Percentiles rank a stretch among this genome's conserved stretches.
Evolutionary conservation across 1,140 invertebrate species (phyloP).

Genomic region (Drosophila albomicans): DNA sequence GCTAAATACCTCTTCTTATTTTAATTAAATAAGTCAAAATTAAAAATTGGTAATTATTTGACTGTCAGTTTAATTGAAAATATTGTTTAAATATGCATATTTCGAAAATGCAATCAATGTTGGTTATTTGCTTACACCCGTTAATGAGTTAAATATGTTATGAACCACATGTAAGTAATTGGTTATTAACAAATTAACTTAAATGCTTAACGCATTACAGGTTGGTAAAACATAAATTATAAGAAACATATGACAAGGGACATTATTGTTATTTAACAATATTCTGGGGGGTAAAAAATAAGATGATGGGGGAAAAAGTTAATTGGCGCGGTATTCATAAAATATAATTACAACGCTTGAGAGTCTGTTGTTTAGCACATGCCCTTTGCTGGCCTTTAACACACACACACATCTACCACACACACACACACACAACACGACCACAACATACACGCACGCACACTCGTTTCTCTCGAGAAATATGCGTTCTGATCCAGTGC

Average conservation of each 20-base stretch:
- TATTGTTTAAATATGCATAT: neutral
- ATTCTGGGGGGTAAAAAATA: too few relatives aligned
- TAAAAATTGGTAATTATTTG: too few relatives aligned
- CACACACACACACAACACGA: too few relatives aligned
- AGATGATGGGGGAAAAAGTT: neutral
- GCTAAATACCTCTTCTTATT: too few relatives aligned
- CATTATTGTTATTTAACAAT: neutral
- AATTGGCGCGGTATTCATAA: neutral
- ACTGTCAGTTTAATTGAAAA: too few relatives aligned
- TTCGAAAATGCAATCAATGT: neutral
- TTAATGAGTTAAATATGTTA: neutral
- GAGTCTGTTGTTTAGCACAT: conserved; percentile 15
- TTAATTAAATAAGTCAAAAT: too few relatives aligned
- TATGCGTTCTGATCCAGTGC: conserved; percentile 57
- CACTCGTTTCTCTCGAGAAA: conserved; percentile 9
- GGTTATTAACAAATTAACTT: neutral
- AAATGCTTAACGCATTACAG: neutral
- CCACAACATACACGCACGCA: too few relatives aligned
- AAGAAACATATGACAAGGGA: neutral
- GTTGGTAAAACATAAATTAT: too few relatives aligned
- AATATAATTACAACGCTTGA: conserved; percentile 32
- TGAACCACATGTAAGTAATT: conserved; percentile 5
- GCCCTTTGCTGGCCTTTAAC: neutral
- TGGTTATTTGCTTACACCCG: neutral
- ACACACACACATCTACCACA: neutral